Base-by-base conservation (phyloP, 2,113 vertebrate genomes). In the Zootoca vivipara region DNA sequence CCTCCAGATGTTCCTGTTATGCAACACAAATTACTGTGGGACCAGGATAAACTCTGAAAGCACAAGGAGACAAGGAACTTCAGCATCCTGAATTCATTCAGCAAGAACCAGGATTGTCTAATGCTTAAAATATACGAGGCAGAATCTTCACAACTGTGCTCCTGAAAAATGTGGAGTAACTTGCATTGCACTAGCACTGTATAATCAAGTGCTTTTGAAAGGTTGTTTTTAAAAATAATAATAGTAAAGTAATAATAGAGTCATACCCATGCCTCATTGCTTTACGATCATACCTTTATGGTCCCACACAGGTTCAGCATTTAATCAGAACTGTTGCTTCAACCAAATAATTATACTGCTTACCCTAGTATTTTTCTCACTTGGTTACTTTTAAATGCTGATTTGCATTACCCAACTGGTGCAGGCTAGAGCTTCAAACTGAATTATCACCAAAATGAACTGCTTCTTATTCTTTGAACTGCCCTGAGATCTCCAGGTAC, bases 191-290 rank as follows among this genome's bases (percentile, higher is more conserved):
- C 20, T 88, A 10, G 46, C 20, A 46, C 67, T 72, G 13, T 52
- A 52, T 87, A 85, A 88, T 90, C 78, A 85, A 83, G 7, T 70
- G n/a, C 67, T 90, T 91, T 89, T 88, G 79, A 93, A 92, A 83
- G 4, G 38, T n/a, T 52, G 22, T 75, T 26, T 91, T 94, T 93
- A 93, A 30, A 93, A 30, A 30, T 52, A 46, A 46, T 46, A 46
- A 46, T 46, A 46, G 46, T 46, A 46, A 46, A 46, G 2, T 10
- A 52, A 52, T 42, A 93, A 93, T 95, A 96, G 90, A 73, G 28
- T 65, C 12, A 83, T 4, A 87, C n/a, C 58, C 30, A 65, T 81
- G 84, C 33, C 10, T 89, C 86, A 64, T 40, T 92, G 33, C 38
- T 42, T 42, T 74, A 4, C 0, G 0, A 42, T 89, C 70, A 81